Conservation (phyloP, 2,888 invertebrate species). For the Criorhina ranunculi region DNA sequence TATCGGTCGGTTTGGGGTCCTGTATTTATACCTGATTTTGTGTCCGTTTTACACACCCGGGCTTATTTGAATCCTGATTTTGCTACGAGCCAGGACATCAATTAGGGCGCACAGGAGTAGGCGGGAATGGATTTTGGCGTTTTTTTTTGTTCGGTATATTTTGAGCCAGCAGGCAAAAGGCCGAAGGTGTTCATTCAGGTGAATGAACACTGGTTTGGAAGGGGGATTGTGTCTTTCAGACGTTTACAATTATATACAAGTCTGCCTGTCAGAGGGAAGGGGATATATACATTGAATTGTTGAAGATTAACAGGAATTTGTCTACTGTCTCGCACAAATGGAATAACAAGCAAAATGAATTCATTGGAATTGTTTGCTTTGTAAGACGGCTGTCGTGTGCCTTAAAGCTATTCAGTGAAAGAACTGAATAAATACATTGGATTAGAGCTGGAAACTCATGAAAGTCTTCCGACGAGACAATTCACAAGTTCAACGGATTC, state of each 20-base stretch:
- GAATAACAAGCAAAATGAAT: neutral
- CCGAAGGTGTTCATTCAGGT: neutral
- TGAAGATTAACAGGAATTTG: neutral
- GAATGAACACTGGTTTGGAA: neutral
- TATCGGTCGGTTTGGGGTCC: conserved; percentile 1
- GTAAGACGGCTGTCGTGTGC: neutral
- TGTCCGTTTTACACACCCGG: conserved; percentile 11
- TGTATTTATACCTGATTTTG: conserved; percentile 14
- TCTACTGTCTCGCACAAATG: neutral
- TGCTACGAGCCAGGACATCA: neutral
- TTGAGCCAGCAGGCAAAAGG: neutral
- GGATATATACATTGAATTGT: neutral
- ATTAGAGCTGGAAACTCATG: too few relatives aligned
- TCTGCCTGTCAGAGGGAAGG: neutral
- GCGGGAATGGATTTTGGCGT: neutral
- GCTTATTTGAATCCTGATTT: conserved; percentile 41
- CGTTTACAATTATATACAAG: neutral
- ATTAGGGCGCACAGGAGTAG: conserved; percentile 19
- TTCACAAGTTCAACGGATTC: too few relatives aligned
- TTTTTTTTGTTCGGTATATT: neutral
- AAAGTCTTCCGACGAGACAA: too few relatives aligned
- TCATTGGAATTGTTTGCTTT: neutral
- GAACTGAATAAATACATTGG: neutral
- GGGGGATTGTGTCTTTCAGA: neutral
- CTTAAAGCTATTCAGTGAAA: neutral